Evolutionary conservation across 2,797 vertebrate genomes (phyloP).

Genomic region (Crocodylus rhombifer): DNA sequence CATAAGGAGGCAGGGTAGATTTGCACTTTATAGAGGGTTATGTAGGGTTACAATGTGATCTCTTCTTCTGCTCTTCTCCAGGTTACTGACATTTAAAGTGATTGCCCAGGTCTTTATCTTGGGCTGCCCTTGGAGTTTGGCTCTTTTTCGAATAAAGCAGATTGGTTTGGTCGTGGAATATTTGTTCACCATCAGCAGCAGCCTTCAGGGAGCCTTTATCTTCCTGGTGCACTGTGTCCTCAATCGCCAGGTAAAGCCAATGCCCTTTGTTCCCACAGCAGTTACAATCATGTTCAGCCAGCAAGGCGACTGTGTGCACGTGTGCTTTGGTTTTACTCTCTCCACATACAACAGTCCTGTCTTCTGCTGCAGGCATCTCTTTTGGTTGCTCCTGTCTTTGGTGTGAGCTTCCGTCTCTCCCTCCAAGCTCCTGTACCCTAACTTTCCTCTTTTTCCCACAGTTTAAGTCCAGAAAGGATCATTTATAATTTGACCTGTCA

Average conservation of each 20-base stretch:
- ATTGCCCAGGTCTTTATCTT: slow-evolving; percentile 72
- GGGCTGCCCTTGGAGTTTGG: slow-evolving; percentile 76
- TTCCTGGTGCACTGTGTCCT: slow-evolving; percentile 77
- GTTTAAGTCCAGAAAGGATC: not conserved
- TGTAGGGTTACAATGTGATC: not conserved
- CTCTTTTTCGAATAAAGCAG: slow-evolving; percentile 62
- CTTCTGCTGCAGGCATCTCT: not conserved
- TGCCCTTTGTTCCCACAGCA: not conserved
- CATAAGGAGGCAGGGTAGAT: not conserved
- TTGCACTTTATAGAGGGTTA: not conserved
- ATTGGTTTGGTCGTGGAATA: slow-evolving; percentile 33
- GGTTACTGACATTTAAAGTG: slow-evolving; percentile 73
- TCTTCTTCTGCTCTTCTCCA: not conserved
- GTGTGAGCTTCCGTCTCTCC: not conserved
- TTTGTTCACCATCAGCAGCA: slow-evolving; percentile 75
- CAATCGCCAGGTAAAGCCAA: slow-evolving; percentile 66
- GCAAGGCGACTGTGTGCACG: slow-evolving; percentile 8
- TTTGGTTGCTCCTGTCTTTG: not conserved
- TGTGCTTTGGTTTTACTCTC: not conserved
- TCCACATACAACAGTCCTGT: not conserved
- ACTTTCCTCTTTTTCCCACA: not conserved
- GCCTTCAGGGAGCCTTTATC: slow-evolving; percentile 75
- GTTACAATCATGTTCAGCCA: slow-evolving; percentile 19
- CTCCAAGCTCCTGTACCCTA: not conserved
- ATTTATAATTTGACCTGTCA: no score